phyloP scores from a whole-genome alignment of 2,113 vertebrate species.

The Pseudonaja textilis region DNA sequence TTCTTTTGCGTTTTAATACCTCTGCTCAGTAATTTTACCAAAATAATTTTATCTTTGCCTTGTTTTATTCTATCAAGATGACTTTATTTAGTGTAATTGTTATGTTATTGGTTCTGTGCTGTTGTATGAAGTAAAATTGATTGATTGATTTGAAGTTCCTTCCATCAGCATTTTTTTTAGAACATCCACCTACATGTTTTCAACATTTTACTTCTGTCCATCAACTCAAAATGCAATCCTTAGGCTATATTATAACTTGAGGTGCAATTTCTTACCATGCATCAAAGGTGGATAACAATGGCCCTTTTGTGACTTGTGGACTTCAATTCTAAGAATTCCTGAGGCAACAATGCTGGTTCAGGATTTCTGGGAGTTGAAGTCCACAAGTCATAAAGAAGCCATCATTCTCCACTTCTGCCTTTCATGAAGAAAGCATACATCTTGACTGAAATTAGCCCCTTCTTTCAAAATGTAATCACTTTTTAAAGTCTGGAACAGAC shows the following conservation, averaged over 20 bases:
- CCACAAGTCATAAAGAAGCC: background rate
- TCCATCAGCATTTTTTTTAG: background rate
- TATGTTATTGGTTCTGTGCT: background rate
- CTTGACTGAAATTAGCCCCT: background rate
- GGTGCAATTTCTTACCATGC: background rate
- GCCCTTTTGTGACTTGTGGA: background rate
- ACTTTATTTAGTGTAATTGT: background rate
- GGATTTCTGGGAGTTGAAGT: background rate
- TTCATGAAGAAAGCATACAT: conserved; percentile 47
- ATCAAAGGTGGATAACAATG: background rate
- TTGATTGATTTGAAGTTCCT: background rate
- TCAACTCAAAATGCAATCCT: background rate
- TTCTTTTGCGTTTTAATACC: background rate
- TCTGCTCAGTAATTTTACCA: background rate
- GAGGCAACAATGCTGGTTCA: no score
- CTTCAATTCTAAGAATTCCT: background rate
- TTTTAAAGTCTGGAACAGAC: background rate
- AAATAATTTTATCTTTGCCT: background rate
- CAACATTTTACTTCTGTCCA: background rate
- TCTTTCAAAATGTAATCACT: background rate
- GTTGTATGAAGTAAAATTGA: background rate
- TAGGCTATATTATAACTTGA: background rate
- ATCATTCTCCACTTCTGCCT: background rate
- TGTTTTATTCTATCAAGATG: background rate
- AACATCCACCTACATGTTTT: background rate